Evolutionary conservation across 2,888 invertebrate species (phyloP).

Genomic region (Drosophila ustulata): DNA sequence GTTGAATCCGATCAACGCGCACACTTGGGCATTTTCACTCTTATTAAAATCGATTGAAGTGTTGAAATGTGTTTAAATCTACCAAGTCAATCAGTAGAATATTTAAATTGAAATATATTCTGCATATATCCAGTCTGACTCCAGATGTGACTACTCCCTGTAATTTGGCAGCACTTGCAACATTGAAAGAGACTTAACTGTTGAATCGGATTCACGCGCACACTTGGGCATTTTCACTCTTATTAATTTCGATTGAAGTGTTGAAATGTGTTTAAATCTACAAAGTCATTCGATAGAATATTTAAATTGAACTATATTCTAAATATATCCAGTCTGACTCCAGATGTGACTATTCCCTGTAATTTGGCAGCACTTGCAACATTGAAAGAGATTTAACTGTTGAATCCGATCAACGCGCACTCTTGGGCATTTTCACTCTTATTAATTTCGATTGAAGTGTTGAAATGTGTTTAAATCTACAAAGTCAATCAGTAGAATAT

Average conservation of each 20-base stretch:
- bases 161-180: too few species aligned
- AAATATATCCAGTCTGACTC: too few species aligned
- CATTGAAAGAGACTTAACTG: not conserved
- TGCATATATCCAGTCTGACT: too few species aligned
- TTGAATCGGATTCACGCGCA: not conserved
- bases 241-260: not conserved
- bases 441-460: not conserved
- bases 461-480: not conserved
- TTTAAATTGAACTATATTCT: too few species aligned
- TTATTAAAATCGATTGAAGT: conserved; percentile 1
- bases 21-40: not conserved
- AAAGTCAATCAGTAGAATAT: not conserved
- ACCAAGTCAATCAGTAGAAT: not conserved
- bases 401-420: too few species aligned
- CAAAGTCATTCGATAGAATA: not conserved
- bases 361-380: too few species aligned
- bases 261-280: not conserved
- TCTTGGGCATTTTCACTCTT: not conserved
- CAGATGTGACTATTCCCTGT: too few species aligned
- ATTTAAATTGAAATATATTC: not conserved
- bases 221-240: not conserved
- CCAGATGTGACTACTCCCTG: too few species aligned
- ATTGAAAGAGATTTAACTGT: not conserved
- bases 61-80: too few species aligned
- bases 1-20: not conserved